Evolutionary conservation across 2,113 vertebrate species (phyloP).

Genomic region (Rhizomys pruinosus): DNA sequence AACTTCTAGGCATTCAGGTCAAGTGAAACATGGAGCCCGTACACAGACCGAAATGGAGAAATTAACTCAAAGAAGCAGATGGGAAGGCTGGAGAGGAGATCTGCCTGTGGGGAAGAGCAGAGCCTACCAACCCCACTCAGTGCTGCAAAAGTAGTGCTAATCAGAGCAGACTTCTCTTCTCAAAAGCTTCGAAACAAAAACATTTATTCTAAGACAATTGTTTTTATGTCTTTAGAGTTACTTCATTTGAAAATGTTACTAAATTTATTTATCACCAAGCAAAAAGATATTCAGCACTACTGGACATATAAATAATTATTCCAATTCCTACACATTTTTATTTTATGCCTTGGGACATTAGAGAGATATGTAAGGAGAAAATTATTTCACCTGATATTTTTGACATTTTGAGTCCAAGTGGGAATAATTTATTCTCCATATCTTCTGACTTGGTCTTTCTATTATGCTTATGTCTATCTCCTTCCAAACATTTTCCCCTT

Average conservation of each 20-base stretch:
- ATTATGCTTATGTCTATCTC: neutral
- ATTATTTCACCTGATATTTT: neutral
- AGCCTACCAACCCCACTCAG: slow-evolving; percentile 42
- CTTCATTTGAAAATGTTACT: neutral
- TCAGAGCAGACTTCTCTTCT: slow-evolving; percentile 1
- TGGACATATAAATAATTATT: neutral
- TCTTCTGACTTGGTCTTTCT: neutral
- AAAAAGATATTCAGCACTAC: neutral
- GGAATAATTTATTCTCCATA: neutral
- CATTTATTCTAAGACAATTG: neutral
- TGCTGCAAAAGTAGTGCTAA: slow-evolving; percentile 19
- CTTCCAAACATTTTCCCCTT: neutral
- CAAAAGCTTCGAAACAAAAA: slow-evolving; percentile 56
- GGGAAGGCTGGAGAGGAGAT: slow-evolving; percentile 27
- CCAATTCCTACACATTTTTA: neutral
- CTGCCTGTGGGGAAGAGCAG: slow-evolving; percentile 27
- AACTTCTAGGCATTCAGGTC: neutral
- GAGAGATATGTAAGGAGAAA: neutral
- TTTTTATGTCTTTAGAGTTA: neutral
- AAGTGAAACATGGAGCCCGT: slow-evolving; percentile 24
- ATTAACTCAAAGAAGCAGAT: slow-evolving; percentile 53
- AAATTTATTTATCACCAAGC: neutral
- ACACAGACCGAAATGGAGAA: slow-evolving; percentile 16
- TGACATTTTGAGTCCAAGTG: neutral
- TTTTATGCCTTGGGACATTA: neutral